Conservation (phyloP, 2,888 invertebrate genomes). For the Gymnoscelis rufifasciata region DNA sequence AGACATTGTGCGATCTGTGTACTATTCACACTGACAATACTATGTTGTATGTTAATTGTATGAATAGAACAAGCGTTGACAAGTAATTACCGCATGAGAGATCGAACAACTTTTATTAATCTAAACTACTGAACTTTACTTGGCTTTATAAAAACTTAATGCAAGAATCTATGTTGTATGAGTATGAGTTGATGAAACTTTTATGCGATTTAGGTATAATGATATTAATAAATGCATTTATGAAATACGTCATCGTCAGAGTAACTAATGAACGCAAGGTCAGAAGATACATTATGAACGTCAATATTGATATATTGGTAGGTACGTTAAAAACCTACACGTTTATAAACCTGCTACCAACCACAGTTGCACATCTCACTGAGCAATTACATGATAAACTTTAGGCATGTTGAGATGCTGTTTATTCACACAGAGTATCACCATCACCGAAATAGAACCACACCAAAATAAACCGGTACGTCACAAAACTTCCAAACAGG, state of each 20-base stretch:
- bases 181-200: too few species aligned
- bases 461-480: constrained; percentile 61
- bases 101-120: too few species aligned
- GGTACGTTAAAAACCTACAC: background rate
- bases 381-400: constrained; percentile 32
- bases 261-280: background rate
- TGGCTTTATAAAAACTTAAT: too few species aligned
- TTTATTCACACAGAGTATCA: constrained; percentile 59
- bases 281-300: background rate
- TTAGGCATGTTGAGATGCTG: constrained; percentile 46
- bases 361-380: constrained; percentile 14
- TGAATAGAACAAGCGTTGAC: constrained; percentile 6
- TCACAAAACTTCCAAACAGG: constrained; percentile 41
- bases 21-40: constrained; percentile 10
- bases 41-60: constrained; percentile 9
- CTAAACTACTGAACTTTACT: too few species aligned
- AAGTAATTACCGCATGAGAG: constrained; percentile 1
- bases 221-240: too few species aligned
- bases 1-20: constrained; percentile 33
- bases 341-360: constrained; percentile 11
- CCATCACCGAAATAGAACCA: constrained; percentile 60
- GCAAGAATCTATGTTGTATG: too few species aligned
- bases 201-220: too few species aligned
- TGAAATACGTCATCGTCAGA: background rate
- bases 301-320: background rate